A percentile compares a stretch with the other conserved stretches of the same genome.
Conservation (phyloP, 2,888 invertebrate genomes). For the Synergus gifuensis region DNA sequence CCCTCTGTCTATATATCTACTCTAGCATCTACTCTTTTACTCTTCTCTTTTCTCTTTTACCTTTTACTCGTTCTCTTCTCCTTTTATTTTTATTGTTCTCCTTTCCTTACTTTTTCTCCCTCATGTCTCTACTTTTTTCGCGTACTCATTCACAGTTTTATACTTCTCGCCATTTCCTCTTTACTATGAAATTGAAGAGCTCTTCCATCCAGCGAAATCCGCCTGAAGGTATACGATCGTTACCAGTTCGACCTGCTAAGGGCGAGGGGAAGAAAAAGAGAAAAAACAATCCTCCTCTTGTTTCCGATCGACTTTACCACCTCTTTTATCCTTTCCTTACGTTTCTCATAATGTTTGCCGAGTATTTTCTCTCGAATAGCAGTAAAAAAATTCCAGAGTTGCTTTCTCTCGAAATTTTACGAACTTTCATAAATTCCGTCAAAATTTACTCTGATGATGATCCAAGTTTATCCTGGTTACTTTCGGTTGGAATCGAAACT, state of each 20-base stretch:
- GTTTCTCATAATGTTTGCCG: slow-evolving; percentile 34
- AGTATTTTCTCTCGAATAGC: slow-evolving; percentile 21
- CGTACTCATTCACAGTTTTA: slow-evolving; percentile 50
- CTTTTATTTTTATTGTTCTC: slow-evolving; percentile 42
- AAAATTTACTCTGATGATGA: too few relatives aligned
- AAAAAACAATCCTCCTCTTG: slow-evolving; percentile 53
- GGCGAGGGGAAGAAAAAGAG: slow-evolving; percentile 43
- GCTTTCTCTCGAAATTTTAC: too few relatives aligned
- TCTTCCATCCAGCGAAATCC: slow-evolving; percentile 64
- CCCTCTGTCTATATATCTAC: slow-evolving; percentile 40
- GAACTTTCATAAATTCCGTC: too few relatives aligned
- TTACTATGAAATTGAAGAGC: slow-evolving; percentile 61
- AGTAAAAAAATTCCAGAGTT: not conserved
- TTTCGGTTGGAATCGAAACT: too few relatives aligned
- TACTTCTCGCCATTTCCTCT: slow-evolving; percentile 36
- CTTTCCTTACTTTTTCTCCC: slow-evolving; percentile 18
- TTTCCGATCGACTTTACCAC: slow-evolving; percentile 67
- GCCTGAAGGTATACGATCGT: slow-evolving; percentile 60
- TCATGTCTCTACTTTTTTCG: slow-evolving; percentile 31
- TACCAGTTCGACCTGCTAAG: slow-evolving; percentile 44
- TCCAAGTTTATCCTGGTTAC: too few relatives aligned
- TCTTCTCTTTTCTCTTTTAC: slow-evolving; percentile 48
- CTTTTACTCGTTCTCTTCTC: slow-evolving; percentile 41
- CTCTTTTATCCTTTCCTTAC: slow-evolving; percentile 39
- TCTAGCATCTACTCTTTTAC: slow-evolving; percentile 42